Evolutionary conservation across 2,888 invertebrate genomes (phyloP).

Genomic region (Spicauda simplicius): DNA sequence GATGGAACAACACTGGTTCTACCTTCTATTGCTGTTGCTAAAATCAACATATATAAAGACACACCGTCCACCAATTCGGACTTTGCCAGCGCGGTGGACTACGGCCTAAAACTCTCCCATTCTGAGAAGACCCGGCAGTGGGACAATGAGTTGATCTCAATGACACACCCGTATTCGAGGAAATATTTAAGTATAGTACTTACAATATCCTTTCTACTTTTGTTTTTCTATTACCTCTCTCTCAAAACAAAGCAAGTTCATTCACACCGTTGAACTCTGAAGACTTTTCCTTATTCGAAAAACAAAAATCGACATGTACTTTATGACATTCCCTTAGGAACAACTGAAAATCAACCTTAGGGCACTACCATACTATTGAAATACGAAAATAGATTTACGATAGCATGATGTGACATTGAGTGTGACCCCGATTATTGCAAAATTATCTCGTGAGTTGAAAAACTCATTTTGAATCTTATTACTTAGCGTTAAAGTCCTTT

Average conservation of each 20-base stretch:
- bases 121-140: too few relatives aligned
- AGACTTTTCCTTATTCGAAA: conserved; percentile 49
- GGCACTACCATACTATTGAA: conserved; percentile 13
- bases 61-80: too few relatives aligned
- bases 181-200: too few relatives aligned
- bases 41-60: too few relatives aligned
- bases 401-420: conserved; percentile 43
- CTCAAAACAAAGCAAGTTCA: conserved; percentile 5
- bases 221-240: too few relatives aligned
- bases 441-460: conserved; percentile 28
- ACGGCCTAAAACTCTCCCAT: too few relatives aligned
- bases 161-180: too few relatives aligned
- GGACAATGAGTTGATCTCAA: too few relatives aligned
- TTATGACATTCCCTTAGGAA: conserved; percentile 42
- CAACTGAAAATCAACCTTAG: conserved; percentile 34
- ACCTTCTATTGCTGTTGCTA: too few relatives aligned
- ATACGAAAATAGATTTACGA: conserved; percentile 36
- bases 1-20: too few relatives aligned
- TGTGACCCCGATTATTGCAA: conserved; percentile 43
- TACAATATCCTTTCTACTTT: too few relatives aligned
- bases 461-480: conserved; percentile 35
- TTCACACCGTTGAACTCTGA: conserved; percentile 26
- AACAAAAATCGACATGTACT: conserved; percentile 45
- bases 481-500: conserved; percentile 4
- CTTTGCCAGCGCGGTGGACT: too few relatives aligned